Base-by-base conservation (phyloP, 2,888 invertebrate genomes). In the Tribolium freemani region DNA sequence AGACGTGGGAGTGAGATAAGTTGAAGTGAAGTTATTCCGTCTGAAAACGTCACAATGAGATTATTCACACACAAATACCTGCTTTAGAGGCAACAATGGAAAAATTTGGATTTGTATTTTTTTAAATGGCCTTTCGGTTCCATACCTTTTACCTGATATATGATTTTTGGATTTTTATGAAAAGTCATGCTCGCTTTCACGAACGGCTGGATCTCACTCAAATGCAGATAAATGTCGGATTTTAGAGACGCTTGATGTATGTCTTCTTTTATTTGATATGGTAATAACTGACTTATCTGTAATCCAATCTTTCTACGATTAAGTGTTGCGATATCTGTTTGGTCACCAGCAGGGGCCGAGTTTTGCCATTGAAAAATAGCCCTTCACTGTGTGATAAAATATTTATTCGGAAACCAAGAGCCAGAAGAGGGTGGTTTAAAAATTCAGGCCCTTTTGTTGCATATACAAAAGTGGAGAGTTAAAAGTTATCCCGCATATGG, bases 31-130 rank as follows among this genome's bases (percentile, higher is more conserved):
- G 80, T 81, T 81, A 81, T 81, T 82, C 81, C 80, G 73, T 76
- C 77, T 77, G 81, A 82, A 79, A 79, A 75, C 75, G 76, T 61
- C 76, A 82, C 79, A 81, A 82, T 81, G 73, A 79, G 79, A 82
- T 83, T 83, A 82, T 82, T 82, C 80, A 83, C 82, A 81, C 81
- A 83, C 81, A 83, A 82, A 83, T 84, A 83, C 83, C 83, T 83
- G 80, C 80, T 77, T 57, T 57, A 74, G 74, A 76, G 78, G 58
- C 81, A 79, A 82, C 82, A 82, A 82, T 79, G 77, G 80, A 79
- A 77, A 79, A 81, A 80, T 78, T 79, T 77, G 73, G 80, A 81
- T 80, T 80, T 79, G 53, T 64, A 78, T 79, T 80, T 79, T 78
- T 76, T 74, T 45, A 67, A 75, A 75, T 69, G 75, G 69, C 74